Evolutionary conservation across 2,888 invertebrate species (phyloP).

Genomic region (Furcula furcula): DNA sequence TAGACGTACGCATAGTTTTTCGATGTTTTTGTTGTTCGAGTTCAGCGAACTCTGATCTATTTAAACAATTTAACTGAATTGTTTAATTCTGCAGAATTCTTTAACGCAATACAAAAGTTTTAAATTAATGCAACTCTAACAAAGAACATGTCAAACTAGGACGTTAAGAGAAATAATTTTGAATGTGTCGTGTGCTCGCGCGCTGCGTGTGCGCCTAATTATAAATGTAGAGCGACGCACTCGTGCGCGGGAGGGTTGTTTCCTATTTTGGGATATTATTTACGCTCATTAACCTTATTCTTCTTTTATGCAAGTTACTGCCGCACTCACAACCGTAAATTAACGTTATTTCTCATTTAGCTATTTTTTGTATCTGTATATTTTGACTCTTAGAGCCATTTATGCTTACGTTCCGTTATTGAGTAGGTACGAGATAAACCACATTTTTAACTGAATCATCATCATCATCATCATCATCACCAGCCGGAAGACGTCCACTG

Average conservation of each 20-base stretch:
- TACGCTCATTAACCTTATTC: constrained; percentile 39
- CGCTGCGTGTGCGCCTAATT: constrained; percentile 41
- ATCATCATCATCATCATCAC: too few relatives aligned
- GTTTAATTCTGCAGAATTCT: not conserved
- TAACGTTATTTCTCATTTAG: too few relatives aligned
- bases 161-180: constrained; percentile 39
- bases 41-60: constrained; percentile 50
- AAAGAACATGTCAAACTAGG: constrained; percentile 30
- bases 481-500: too few relatives aligned
- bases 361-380: too few relatives aligned
- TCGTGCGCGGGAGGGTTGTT: constrained; percentile 62
- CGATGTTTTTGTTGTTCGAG: constrained; percentile 53
- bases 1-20: constrained; percentile 65
- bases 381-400: too few relatives aligned
- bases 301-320: too few relatives aligned
- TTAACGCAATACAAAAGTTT: not conserved
- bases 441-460: too few relatives aligned
- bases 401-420: too few relatives aligned
- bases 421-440: too few relatives aligned
- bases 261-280: constrained; percentile 58
- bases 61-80: not conserved
- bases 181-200: constrained; percentile 50
- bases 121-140: constrained; percentile 3
- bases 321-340: too few relatives aligned
- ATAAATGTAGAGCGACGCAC: constrained; percentile 60